phyloP scores from a whole-genome alignment of 2,888 invertebrate species.

The Tetramorium bicarinatum region DNA sequence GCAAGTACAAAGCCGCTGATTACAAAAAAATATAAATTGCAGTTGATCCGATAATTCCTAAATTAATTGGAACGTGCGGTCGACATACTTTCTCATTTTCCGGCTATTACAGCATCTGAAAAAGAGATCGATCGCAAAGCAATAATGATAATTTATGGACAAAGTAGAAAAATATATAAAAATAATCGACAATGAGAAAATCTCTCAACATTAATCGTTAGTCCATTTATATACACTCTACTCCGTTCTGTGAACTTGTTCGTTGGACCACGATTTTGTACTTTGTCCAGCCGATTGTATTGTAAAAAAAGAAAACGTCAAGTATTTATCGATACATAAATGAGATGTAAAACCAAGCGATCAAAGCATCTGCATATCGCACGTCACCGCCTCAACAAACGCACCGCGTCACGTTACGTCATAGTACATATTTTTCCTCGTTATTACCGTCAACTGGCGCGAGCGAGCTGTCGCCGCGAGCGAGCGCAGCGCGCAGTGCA shows the following conservation, averaged over 20 bases:
- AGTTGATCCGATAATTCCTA: background rate
- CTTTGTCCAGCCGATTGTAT: background rate
- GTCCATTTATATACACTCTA: background rate
- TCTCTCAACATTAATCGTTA: background rate
- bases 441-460: constrained; percentile 40
- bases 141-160: background rate
- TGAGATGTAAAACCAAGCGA: background rate
- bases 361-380: background rate
- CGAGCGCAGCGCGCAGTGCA: background rate
- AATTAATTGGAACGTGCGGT: constrained; percentile 9
- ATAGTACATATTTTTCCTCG: constrained; percentile 23
- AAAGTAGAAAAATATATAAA: background rate
- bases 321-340: background rate
- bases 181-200: background rate
- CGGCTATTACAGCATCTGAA: background rate
- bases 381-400: constrained; percentile 10
- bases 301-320: background rate
- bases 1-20: background rate
- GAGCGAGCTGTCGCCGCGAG: constrained; percentile 47
- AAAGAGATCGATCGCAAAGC: background rate
- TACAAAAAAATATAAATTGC: background rate
- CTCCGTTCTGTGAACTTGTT: background rate
- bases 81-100: background rate
- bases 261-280: background rate
- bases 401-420: constrained; percentile 35